Conservation (phyloP, 2,888 invertebrate species). For the Acanthococcus lagerstroemiae region DNA sequence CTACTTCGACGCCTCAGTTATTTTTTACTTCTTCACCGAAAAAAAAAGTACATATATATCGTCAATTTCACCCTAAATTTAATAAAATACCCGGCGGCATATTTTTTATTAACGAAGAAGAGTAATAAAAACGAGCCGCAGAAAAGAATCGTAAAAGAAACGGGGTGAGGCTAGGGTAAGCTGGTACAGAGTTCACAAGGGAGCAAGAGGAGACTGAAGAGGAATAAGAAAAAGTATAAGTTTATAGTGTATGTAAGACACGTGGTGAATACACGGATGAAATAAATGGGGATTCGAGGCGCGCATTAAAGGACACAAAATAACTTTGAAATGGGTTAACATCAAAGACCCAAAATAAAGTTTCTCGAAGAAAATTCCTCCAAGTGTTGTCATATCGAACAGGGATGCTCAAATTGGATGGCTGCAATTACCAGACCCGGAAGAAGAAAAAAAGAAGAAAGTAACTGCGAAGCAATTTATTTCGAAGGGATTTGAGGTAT, state of each 20-base stretch:
- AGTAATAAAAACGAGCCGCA: background rate
- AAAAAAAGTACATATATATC: no score
- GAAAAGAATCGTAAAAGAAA: background rate
- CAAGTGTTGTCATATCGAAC: no score
- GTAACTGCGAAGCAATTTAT: no score
- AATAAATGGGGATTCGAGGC: slow-evolving; percentile 9
- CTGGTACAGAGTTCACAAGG: background rate
- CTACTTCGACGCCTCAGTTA: no score
- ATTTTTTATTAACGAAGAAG: background rate
- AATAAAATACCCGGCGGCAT: background rate
- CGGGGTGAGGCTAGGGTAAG: background rate
- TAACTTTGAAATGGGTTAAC: slow-evolving; percentile 12
- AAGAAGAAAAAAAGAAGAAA: no score
- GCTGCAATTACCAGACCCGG: no score
- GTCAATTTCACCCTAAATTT: background rate
- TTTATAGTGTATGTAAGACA: background rate
- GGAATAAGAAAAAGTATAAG: background rate
- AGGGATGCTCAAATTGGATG: no score
- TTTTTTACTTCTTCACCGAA: no score
- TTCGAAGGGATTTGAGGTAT: no score
- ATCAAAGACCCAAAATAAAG: background rate
- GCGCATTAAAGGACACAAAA: slow-evolving; percentile 22
- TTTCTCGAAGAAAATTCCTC: background rate
- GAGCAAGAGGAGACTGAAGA: background rate
- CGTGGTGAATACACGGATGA: slow-evolving; percentile 6